phyloP scores from a whole-genome alignment of 2,113 vertebrate genomes.

The Tyto alba region DNA sequence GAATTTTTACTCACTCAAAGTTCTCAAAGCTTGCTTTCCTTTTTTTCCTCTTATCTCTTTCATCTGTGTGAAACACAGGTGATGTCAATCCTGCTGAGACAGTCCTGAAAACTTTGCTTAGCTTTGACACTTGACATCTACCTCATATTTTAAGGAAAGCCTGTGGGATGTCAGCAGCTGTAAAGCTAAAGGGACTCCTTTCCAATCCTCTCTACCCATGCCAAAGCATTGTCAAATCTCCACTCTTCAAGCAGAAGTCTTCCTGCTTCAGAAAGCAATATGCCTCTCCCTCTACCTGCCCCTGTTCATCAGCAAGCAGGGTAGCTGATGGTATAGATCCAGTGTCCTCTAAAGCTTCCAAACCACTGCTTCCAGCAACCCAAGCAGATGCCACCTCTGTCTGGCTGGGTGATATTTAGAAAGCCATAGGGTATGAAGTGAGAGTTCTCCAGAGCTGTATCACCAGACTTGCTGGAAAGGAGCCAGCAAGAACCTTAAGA shows the following conservation, averaged over 20 bases:
- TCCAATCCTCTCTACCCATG: not conserved
- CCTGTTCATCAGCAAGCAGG: not conserved
- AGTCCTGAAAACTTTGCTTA: not conserved
- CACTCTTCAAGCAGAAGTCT: not conserved
- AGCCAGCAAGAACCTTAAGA: not conserved
- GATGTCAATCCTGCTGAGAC: not conserved
- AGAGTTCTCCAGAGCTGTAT: not conserved
- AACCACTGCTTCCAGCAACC: not conserved
- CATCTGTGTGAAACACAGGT: not conserved
- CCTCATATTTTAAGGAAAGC: not conserved
- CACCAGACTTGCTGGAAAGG: not conserved
- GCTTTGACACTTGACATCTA: not conserved
- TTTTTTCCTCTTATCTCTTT: not conserved
- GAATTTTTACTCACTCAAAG: not conserved
- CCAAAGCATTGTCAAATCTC: not conserved
- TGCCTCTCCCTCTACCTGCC: not conserved
- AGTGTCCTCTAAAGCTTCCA: not conserved
- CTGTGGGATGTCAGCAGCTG: not conserved
- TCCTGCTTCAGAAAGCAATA: not conserved
- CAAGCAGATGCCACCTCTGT: not conserved
- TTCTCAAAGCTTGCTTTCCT: not conserved
- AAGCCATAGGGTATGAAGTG: not conserved
- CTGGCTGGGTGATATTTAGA: not conserved
- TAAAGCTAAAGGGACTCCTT: not conserved
- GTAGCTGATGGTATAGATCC: not conserved